A percentile compares a stretch with the other conserved stretches of the same genome.
These are phyloP conservation scores for Galeopsomyia nigrocyanea DNA, from an alignment of 2,888 invertebrate species.

Conservation along the genomic window DNA sequence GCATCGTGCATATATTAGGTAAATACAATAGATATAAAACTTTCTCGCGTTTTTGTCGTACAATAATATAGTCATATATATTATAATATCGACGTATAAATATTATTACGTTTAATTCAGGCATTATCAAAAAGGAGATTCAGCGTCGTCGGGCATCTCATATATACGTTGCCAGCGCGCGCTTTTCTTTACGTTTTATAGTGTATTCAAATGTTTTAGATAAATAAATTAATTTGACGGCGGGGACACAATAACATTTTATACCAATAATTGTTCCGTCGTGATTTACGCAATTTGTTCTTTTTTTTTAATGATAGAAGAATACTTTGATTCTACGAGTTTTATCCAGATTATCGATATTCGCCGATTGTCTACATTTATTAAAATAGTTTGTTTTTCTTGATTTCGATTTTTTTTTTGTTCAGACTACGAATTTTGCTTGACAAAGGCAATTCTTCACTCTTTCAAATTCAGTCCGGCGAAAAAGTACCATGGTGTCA, in stretches of 20 bases:
- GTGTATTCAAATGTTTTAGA: conserved; percentile 11
- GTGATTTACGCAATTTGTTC: conserved; percentile 19
- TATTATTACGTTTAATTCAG: conserved; percentile 53
- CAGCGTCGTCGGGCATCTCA: conserved; percentile 36
- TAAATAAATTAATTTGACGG: conserved; percentile 45
- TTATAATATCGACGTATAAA: conserved; percentile 55
- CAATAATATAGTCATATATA: conserved; percentile 52
- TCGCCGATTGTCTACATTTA: conserved; percentile 39
- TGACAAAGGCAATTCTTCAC: conserved; percentile 32
- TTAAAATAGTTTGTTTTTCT: conserved; percentile 29
- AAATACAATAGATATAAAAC: conserved; percentile 65
- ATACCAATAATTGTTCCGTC: conserved; percentile 21
- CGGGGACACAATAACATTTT: conserved; percentile 40
- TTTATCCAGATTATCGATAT: conserved; percentile 21
- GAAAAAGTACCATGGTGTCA: conserved; percentile 5
- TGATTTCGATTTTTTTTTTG: conserved; percentile 19
- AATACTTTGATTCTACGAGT: conserved; percentile 16
- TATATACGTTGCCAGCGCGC: conserved; percentile 9
- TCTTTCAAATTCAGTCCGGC: conserved; percentile 9
- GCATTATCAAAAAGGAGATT: conserved; percentile 59
- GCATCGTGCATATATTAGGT: conserved; percentile 60
- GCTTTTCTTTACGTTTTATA: conserved; percentile 13
- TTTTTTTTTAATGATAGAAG: conserved; percentile 21
- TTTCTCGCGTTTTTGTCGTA: conserved; percentile 54
- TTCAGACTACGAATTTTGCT: conserved; percentile 11